Base-by-base conservation (phyloP, 1,140 invertebrate species). In the Bombus ignitus region DNA sequence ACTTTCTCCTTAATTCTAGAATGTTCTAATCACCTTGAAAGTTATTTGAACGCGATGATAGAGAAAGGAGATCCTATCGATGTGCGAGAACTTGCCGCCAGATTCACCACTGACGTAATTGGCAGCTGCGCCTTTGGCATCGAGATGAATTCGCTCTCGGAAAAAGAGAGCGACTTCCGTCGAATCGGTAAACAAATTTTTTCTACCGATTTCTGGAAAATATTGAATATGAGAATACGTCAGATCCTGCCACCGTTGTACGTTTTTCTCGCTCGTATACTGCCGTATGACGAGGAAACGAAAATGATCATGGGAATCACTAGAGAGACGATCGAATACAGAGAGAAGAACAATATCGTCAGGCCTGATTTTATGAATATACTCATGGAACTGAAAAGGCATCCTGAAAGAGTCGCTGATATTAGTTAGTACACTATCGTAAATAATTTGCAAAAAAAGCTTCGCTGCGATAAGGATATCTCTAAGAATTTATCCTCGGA, bases 351-450 rank as follows among this genome's bases (percentile, higher is more conserved):
- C 84, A 94, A 95, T 35, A 89, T 96, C 10, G 86, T 89, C 6
- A 92, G 96, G 13, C 95, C 96, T 9, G 96, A 96, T 88, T 96
- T 97, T 75, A 94, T 96, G 88, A 95, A 96, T 76, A 88, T 96
- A n/a, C 87, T 96, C 13, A 95, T 96, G n/a, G 94, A 96, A 47
- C 86, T 96, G 78, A 95, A 95, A 85, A 95, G 96, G 2, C 68
- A 70, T 72, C 88, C 92, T 9, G 83, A 89, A 1, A 91, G 87
- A 42, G 2, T 92, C 22, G 65, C 66, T 0, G 88, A 90, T 2
- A 79, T 90, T 15, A 81, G 92, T 82, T 15, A 72, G 70, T 74
- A n/a, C 13, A 22, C 0, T 8, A 13, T 18, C 18, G 47, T 53
- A 53, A 53, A 53, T 53, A 53, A 47, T 53, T 53, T 53, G 0